phyloP scores from a whole-genome alignment of 1,140 invertebrate species.

The Chymomyza costata region DNA sequence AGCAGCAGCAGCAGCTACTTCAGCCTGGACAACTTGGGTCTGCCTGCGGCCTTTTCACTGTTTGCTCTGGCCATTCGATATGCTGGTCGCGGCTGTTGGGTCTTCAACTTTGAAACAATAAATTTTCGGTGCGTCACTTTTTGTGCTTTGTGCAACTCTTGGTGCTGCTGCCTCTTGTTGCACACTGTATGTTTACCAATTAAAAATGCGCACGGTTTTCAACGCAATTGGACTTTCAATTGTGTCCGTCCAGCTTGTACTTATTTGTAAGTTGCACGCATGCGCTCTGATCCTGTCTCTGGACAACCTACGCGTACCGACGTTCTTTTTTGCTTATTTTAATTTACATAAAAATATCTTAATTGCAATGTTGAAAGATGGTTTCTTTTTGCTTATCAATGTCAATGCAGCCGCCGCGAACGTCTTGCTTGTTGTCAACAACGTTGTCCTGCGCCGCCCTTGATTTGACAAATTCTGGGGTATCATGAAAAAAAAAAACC shows the following conservation, averaged over 20 bases:
- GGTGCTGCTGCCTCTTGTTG: constrained; percentile 8
- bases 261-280: constrained; percentile 70
- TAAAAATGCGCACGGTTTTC: constrained; percentile 57
- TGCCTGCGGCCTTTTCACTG: constrained; percentile 55
- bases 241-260: constrained; percentile 49
- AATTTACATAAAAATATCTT: constrained; percentile 72
- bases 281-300: too few relatives aligned
- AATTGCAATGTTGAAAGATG: constrained; percentile 45
- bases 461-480: constrained; percentile 33
- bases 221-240: constrained; percentile 51
- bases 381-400: constrained; percentile 44
- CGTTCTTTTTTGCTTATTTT: constrained; percentile 35
- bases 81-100: constrained; percentile 23
- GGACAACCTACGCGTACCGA: constrained; percentile 13
- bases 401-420: constrained; percentile 55
- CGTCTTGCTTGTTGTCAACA: neutral
- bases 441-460: constrained; percentile 10
- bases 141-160: constrained; percentile 13
- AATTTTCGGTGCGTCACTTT: constrained; percentile 71
- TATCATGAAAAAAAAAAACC: constrained; percentile 35
- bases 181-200: constrained; percentile 47
- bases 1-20: constrained; percentile 11
- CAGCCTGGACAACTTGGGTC: neutral
- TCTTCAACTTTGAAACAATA: constrained; percentile 54
- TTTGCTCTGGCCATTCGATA: constrained; percentile 58